Conservation (phyloP, 1,140 invertebrate genomes). For the Drosophila funebris region DNA sequence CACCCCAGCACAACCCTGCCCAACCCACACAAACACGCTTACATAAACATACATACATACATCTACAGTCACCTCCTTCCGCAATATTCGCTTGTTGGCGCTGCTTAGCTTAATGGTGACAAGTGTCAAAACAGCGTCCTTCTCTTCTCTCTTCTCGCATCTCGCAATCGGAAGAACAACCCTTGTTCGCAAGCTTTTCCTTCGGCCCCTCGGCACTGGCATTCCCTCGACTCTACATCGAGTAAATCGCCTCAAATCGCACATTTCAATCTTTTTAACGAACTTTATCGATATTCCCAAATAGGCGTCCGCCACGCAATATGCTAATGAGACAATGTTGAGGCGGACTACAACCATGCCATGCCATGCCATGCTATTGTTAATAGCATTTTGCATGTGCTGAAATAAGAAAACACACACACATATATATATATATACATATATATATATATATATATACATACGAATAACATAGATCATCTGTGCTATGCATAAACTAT, state of each 20-base stretch:
- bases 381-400: conserved; percentile 74
- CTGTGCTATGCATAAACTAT: conserved; percentile 69
- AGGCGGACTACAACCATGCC: not conserved
- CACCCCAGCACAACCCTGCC: not conserved
- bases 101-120: conserved; percentile 81
- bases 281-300: conserved; percentile 78
- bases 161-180: conserved; percentile 13
- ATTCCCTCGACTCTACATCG: conserved; percentile 17
- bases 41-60: not conserved
- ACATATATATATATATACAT: conserved; percentile 13
- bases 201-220: not conserved
- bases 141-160: not conserved
- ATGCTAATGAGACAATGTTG: conserved; percentile 77
- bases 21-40: not conserved
- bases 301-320: conserved; percentile 74
- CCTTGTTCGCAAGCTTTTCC: conserved; percentile 28
- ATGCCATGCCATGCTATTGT: conserved; percentile 32
- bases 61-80: conserved; percentile 2
- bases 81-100: conserved; percentile 53
- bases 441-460: not conserved
- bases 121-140: conserved; percentile 75
- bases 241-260: conserved; percentile 77
- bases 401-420: conserved; percentile 40
- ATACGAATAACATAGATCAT: conserved; percentile 68
- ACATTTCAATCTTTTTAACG: conserved; percentile 82